Evolutionary conservation across 35 echinoderm and acorn worm genomes (phyloP).

Genomic region (Nesometra sesokonis): DNA sequence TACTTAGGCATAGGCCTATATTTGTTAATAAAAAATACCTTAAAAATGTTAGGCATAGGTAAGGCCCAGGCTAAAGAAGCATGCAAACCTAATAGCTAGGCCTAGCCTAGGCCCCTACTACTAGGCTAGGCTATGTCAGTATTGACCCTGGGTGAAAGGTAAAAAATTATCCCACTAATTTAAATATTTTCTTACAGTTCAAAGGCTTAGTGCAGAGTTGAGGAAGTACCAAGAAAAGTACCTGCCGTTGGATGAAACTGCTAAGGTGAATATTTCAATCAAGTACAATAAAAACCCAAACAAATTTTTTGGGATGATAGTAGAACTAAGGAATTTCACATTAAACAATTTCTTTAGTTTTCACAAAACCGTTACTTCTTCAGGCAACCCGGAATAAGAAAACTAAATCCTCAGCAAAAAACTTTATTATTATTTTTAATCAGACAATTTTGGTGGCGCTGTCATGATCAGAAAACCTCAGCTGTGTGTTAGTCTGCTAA

Average conservation of each 20-base stretch:
- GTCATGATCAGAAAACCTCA: no score
- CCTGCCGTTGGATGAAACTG: slow-evolving; percentile 28
- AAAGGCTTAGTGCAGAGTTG: slow-evolving; percentile 53
- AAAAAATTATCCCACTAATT: no score
- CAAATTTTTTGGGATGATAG: slow-evolving; percentile 30
- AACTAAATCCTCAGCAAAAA: no score
- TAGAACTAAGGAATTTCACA: slow-evolving; percentile 25
- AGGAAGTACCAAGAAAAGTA: slow-evolving; percentile 70
- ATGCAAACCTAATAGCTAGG: background rate
- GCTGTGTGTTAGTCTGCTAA: no score
- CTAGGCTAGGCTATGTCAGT: background rate
- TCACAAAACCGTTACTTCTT: no score
- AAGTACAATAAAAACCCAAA: slow-evolving; percentile 9
- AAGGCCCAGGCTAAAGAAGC: background rate
- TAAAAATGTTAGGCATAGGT: no score
- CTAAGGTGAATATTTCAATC: slow-evolving; percentile 33
- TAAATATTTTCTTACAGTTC: slow-evolving; percentile 46
- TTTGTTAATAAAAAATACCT: no score
- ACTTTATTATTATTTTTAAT: no score
- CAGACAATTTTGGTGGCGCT: no score
- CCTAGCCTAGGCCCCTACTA: background rate
- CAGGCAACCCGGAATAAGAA: no score
- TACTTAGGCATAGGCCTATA: background rate
- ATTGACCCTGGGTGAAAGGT: no score
- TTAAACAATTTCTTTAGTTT: background rate